These are phyloP conservation scores for Ascidia mentula DNA, from an alignment of 23 tunicate species.

Conservation along the genomic window DNA sequence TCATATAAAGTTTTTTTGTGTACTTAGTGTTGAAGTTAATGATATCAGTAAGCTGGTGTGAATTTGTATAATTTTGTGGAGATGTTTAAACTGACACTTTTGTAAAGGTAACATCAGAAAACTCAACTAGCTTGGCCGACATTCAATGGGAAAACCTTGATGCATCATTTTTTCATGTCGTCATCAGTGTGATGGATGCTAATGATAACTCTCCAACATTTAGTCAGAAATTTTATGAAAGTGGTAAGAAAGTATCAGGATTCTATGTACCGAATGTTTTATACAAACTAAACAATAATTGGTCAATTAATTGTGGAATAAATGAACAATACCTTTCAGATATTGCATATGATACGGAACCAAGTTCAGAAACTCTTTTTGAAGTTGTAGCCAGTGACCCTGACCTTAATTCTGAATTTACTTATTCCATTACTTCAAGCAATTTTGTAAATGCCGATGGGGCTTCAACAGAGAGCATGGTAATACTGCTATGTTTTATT, in stretches of 20 bases:
- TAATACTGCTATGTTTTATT: neutral
- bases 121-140: neutral
- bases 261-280: neutral
- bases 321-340: constrained; percentile 7
- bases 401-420: constrained; percentile 36
- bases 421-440: constrained; percentile 14
- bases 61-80: too few relatives aligned
- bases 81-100: too few relatives aligned
- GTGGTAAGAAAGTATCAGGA: constrained; percentile 32
- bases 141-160: constrained; percentile 9
- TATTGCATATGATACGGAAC: constrained; percentile 28
- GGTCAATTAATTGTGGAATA: neutral
- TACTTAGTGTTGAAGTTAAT: too few relatives aligned
- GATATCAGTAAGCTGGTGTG: too few relatives aligned
- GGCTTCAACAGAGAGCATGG: neutral
- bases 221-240: neutral
- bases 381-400: constrained; percentile 41
- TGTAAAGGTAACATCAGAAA: neutral
- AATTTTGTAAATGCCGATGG: neutral
- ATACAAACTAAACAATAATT: neutral
- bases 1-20: too few relatives aligned
- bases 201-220: constrained; percentile 69
- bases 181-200: constrained; percentile 23
- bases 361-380: constrained; percentile 13
- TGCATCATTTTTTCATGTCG: constrained; percentile 22